These are phyloP conservation scores for Pseudoatta argentina DNA, from an alignment of 1,140 invertebrate species.

Conservation along the genomic window DNA sequence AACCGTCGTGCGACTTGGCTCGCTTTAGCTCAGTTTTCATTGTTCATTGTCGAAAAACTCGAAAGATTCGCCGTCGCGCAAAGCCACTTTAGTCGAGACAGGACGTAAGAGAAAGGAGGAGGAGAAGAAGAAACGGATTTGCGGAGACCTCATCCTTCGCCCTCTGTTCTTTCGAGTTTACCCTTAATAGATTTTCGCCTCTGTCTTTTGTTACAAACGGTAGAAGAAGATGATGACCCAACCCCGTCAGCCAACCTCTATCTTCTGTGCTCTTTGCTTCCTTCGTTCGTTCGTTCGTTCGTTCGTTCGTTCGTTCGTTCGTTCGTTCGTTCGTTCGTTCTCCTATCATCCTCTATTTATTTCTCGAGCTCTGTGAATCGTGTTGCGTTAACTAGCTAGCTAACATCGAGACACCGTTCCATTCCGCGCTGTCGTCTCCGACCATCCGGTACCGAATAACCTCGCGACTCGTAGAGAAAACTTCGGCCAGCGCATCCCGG, in stretches of 20 bases:
- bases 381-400: conserved; percentile 54
- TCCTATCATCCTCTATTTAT: conserved; percentile 51
- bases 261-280: conserved; percentile 32
- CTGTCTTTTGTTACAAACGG: conserved; percentile 52
- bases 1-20: conserved; percentile 42
- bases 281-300: background rate
- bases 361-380: conserved; percentile 39
- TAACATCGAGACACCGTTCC: conserved; percentile 29
- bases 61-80: conserved; percentile 23
- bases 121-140: conserved; percentile 64
- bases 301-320: background rate
- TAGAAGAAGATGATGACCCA: conserved; percentile 41
- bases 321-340: conserved; percentile 2
- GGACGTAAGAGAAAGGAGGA: conserved; percentile 34
- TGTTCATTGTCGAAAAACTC: conserved; percentile 52
- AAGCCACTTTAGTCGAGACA: conserved; percentile 62
- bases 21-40: conserved; percentile 62
- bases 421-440: conserved; percentile 41
- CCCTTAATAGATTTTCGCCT: conserved; percentile 68
- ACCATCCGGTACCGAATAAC: conserved; percentile 55
- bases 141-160: conserved; percentile 16
- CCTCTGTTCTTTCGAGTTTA: conserved; percentile 35
- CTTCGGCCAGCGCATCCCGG: conserved; percentile 27
- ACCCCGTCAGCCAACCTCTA: background rate
- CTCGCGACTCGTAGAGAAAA: conserved; percentile 9